phyloP scores from a whole-genome alignment of 2,888 invertebrate genomes.

The Octonoba sinensis region DNA sequence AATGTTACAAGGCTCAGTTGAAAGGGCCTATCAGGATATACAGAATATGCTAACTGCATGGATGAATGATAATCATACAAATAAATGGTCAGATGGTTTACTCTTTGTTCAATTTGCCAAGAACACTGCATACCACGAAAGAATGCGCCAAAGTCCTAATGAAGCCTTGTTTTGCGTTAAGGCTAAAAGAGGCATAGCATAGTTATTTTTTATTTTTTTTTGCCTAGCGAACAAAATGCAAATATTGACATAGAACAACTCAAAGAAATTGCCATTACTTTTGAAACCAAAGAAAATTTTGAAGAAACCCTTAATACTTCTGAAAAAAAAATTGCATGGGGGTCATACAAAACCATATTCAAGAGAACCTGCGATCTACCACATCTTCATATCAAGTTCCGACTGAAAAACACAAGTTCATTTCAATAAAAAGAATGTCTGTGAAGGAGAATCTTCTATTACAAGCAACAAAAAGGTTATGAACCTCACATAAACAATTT shows the following conservation, averaged over 20 bases:
- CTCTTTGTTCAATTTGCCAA: too few relatives aligned
- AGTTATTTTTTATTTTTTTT: conserved; percentile 17
- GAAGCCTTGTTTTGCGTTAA: not conserved
- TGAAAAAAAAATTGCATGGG: conserved; percentile 37
- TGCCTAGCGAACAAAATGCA: conserved; percentile 29
- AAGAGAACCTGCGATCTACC: conserved; percentile 33
- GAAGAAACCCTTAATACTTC: conserved; percentile 22
- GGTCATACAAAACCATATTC: conserved; percentile 40
- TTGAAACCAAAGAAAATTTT: too few relatives aligned
- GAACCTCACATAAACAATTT: conserved; percentile 42
- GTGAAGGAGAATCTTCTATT: conserved; percentile 43
- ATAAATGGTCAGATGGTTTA: too few relatives aligned
- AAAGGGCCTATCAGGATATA: conserved; percentile 41
- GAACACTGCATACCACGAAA: not conserved
- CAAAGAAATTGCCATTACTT: too few relatives aligned
- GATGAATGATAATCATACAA: conserved; percentile 40
- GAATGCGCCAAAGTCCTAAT: conserved; percentile 1
- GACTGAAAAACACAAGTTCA: conserved; percentile 39
- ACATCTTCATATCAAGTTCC: conserved; percentile 42
- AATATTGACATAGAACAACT: conserved; percentile 23
- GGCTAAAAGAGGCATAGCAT: not conserved
- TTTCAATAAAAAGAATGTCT: conserved; percentile 49
- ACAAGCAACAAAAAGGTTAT: conserved; percentile 45
- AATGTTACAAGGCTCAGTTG: conserved; percentile 41
- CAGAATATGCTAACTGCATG: conserved; percentile 50